Conservation (phyloP, 2,113 vertebrate species). For the Tupaia chinensis region DNA sequence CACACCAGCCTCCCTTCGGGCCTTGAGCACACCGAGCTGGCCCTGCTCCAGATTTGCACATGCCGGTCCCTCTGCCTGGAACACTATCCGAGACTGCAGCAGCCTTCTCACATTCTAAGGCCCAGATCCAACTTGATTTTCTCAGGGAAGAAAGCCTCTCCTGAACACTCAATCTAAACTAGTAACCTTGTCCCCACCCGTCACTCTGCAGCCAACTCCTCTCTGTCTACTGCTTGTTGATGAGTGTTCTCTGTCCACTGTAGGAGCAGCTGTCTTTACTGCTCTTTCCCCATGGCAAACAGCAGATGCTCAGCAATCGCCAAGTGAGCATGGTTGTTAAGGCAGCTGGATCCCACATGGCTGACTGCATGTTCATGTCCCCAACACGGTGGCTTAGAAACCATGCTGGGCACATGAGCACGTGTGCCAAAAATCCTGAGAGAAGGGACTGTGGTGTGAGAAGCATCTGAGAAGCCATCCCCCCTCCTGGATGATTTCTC, state of each 20-base stretch:
- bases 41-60: neutral
- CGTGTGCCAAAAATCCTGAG: too few relatives aligned
- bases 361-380: too few relatives aligned
- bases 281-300: neutral
- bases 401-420: too few relatives aligned
- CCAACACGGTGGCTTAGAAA: too few relatives aligned
- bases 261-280: neutral
- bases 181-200: neutral
- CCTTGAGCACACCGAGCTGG: neutral
- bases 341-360: too few relatives aligned
- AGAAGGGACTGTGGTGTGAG: too few relatives aligned
- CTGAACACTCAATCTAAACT: neutral
- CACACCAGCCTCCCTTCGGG: neutral
- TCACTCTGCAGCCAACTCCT: neutral
- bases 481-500: too few relatives aligned
- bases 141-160: neutral
- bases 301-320: neutral
- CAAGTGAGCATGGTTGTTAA: neutral
- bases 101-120: neutral
- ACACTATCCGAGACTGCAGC: neutral
- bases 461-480: too few relatives aligned
- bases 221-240: neutral
- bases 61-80: neutral
- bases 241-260: neutral
- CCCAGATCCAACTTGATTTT: neutral